Percentiles rank a stretch among this genome's conserved stretches.
Evolutionary conservation across 2,797 vertebrate species (phyloP).

Genomic region (Labroides dimidiatus): DNA sequence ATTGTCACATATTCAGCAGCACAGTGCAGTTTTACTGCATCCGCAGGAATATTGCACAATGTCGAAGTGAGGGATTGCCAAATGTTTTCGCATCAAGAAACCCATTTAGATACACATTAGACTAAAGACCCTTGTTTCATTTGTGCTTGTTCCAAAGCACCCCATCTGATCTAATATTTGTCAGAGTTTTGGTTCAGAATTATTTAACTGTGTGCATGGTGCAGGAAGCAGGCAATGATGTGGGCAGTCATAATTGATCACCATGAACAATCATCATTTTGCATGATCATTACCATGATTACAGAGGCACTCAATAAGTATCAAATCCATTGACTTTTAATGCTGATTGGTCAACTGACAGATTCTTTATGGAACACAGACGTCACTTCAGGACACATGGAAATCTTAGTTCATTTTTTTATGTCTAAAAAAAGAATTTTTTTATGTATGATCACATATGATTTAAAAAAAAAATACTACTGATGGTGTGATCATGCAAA

Average conservation of each 20-base stretch:
- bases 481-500: no score
- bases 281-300: constrained; percentile 14
- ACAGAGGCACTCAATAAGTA: background rate
- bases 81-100: constrained; percentile 49
- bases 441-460: no score
- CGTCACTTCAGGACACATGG: background rate
- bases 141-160: constrained; percentile 43
- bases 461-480: no score
- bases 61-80: constrained; percentile 53
- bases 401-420: no score
- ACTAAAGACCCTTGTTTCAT: constrained; percentile 49
- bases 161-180: constrained; percentile 46
- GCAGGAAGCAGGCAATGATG: constrained; percentile 10
- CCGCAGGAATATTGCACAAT: constrained; percentile 31
- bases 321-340: background rate
- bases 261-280: constrained; percentile 29
- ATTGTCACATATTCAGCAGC: constrained; percentile 31
- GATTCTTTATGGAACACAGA: background rate
- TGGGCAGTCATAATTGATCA: constrained; percentile 14
- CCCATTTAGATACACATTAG: constrained; percentile 48
- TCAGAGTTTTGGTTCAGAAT: constrained; percentile 29
- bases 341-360: background rate
- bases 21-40: constrained; percentile 39
- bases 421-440: no score
- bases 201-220: constrained; percentile 35